Conservation (phyloP, 2,888 invertebrate genomes). For the Flabesymbios commensalis region DNA sequence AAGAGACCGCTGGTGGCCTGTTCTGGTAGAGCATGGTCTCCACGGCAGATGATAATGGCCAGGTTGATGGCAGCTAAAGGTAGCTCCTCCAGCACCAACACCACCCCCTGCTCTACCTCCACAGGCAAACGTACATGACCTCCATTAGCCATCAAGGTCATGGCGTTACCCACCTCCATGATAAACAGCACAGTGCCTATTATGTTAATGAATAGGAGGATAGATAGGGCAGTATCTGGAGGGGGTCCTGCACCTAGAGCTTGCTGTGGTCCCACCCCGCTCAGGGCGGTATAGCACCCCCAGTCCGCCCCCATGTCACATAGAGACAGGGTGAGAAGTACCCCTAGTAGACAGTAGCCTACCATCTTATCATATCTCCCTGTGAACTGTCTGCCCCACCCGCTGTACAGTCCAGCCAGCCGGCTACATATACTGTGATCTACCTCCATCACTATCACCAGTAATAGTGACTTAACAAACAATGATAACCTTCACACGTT, state of each 20-base stretch:
- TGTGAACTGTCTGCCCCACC: slow-evolving; percentile 13
- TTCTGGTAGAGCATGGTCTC: slow-evolving; percentile 4
- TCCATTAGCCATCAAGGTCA: slow-evolving; percentile 17
- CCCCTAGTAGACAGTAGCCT: slow-evolving; percentile 9
- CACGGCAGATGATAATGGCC: slow-evolving; percentile 18
- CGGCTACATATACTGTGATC: too few species aligned
- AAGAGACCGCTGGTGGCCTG: slow-evolving; percentile 15
- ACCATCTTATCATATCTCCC: slow-evolving; percentile 22
- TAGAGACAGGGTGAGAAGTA: slow-evolving; percentile 12
- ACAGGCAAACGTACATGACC: slow-evolving; percentile 19
- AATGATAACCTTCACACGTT: too few species aligned
- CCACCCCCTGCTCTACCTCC: slow-evolving; percentile 21
- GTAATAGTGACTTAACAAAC: too few species aligned
- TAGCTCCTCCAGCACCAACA: slow-evolving; percentile 18
- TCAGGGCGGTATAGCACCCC: slow-evolving; percentile 17
- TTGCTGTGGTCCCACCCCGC: slow-evolving; percentile 2
- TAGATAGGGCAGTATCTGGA: neutral
- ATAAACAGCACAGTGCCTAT: slow-evolving; percentile 13
- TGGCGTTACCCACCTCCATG: slow-evolving; percentile 14
- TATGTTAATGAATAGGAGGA: slow-evolving; percentile 13
- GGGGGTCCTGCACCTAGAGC: slow-evolving; percentile 13
- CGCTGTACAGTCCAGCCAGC: too few species aligned
- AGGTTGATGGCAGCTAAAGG: slow-evolving; percentile 24
- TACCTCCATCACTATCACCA: too few species aligned
- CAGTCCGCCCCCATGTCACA: slow-evolving; percentile 14